Percentiles rank a stretch among this genome's conserved stretches.
phyloP scores from a whole-genome alignment of 2,797 vertebrate genomes.

The Avahi laniger region DNA sequence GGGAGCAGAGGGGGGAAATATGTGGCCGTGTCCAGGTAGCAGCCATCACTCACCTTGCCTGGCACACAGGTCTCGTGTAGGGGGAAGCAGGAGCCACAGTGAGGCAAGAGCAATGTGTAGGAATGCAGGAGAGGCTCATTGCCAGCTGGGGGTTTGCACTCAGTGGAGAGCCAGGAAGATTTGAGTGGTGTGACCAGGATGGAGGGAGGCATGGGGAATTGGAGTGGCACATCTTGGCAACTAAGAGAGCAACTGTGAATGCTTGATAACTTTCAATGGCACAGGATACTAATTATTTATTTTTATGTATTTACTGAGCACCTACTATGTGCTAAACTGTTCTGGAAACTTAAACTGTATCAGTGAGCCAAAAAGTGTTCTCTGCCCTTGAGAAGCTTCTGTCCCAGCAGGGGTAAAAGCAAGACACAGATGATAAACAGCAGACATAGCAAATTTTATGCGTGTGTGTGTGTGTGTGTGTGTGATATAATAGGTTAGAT shows the following conservation, averaged over 20 bases:
- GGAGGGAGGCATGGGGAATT: not conserved
- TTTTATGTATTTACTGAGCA: not conserved
- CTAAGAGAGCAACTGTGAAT: not conserved
- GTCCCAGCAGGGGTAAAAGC: not conserved
- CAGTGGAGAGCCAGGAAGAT: not conserved
- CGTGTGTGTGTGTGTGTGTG: not conserved
- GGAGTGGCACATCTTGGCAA: not conserved
- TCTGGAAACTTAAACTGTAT: not conserved
- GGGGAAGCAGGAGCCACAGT: not conserved
- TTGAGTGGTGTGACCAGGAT: not conserved
- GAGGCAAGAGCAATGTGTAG: not conserved
- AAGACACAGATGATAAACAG: not conserved
- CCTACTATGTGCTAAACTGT: not conserved
- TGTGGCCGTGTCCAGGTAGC: no score
- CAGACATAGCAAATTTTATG: not conserved
- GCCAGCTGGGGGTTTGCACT: no score
- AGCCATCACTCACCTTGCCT: not conserved
- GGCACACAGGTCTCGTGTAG: accelerated
- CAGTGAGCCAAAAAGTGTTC: not conserved
- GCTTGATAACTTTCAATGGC: not conserved
- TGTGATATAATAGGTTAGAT: not conserved
- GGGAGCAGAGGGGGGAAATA: not conserved
- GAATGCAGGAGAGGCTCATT: not conserved
- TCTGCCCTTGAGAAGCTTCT: not conserved
- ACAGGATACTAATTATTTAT: not conserved